Conservation (phyloP, 1,140 invertebrate genomes). For the Rhopalosiphum maidis region DNA sequence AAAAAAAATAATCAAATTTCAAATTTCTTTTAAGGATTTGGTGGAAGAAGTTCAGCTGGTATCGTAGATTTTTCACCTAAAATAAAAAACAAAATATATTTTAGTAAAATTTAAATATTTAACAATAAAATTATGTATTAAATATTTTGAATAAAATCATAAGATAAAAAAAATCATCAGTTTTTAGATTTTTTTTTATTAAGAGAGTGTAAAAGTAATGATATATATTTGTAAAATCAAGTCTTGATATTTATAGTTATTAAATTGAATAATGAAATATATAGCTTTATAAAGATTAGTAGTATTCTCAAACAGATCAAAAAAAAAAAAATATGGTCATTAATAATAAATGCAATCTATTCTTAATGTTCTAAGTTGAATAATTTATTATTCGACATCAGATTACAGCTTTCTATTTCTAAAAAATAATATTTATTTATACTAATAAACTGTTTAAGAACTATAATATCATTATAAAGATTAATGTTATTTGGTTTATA, state of each 20-base stretch:
- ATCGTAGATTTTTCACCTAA: conserved; percentile 34
- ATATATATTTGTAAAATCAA: neutral
- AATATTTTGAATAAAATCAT: neutral
- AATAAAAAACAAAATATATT: neutral
- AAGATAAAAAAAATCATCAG: neutral
- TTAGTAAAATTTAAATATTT: neutral
- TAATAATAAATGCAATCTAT: neutral
- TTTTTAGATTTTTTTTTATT: no score
- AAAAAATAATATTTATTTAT: no score
- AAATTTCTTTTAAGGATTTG: conserved; percentile 22
- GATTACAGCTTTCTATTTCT: no score
- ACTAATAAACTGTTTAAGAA: no score
- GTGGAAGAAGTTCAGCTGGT: conserved; percentile 19
- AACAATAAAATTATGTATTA: neutral
- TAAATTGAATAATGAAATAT: neutral
- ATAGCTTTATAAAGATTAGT: no score
- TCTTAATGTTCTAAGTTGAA: no score
- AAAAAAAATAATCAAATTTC: neutral
- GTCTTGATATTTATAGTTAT: neutral
- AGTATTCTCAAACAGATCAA: neutral
- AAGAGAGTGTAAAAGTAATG: neutral
- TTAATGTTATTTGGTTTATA: no score
- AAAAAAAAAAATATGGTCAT: neutral
- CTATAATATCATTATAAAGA: no score
- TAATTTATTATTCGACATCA: no score